Conservation (phyloP, 2,113 vertebrate species). For the Halichoerus grypus region DNA sequence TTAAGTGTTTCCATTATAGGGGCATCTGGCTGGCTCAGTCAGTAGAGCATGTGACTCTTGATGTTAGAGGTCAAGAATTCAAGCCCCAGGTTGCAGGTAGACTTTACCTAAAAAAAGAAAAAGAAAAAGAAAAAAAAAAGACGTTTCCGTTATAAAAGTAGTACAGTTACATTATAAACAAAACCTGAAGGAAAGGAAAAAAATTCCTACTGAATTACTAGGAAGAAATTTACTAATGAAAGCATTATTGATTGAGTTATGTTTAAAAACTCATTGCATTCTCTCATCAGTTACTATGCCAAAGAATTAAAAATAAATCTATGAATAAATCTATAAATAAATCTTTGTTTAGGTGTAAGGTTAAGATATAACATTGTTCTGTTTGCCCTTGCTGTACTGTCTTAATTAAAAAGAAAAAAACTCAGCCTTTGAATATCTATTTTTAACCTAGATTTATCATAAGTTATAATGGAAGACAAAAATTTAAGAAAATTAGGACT, state of each 20-base stretch:
- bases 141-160: neutral
- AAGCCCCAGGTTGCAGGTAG: neutral
- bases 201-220: neutral
- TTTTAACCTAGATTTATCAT: neutral
- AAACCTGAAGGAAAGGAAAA: neutral
- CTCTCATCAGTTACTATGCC: neutral
- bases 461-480: neutral
- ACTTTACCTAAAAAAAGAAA: neutral
- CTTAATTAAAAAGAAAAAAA: neutral
- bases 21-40: neutral
- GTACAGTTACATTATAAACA: neutral
- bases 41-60: neutral
- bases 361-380: neutral
- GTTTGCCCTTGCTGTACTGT: neutral
- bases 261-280: neutral
- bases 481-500: neutral
- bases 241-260: neutral
- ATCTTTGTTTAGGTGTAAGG: neutral
- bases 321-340: neutral
- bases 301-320: slow-evolving; percentile 1
- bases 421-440: neutral
- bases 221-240: neutral
- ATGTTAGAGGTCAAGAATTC: neutral
- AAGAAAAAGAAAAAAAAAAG: no score
- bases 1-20: neutral